Evolutionary conservation across 1,140 invertebrate species (phyloP).

Genomic region (Drosophila sulfurigaster): DNA sequence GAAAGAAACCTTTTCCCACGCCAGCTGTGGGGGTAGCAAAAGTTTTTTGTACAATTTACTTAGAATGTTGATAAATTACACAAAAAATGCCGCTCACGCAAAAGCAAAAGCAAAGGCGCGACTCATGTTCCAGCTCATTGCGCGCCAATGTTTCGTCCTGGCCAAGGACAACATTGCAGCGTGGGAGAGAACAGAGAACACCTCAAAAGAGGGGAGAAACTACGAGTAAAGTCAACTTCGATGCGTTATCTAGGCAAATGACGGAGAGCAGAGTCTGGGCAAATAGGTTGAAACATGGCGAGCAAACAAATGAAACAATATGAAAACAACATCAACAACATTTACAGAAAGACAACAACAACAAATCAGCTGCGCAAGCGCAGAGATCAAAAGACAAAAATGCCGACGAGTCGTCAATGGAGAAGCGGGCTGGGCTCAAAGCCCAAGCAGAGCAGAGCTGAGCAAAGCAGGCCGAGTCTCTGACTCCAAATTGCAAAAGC

Average conservation of each 20-base stretch:
- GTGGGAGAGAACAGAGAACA: conserved; percentile 54
- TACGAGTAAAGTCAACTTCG: conserved; percentile 2
- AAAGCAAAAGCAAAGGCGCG: conserved; percentile 8
- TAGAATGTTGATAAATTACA: conserved; percentile 71
- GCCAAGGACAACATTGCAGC: conserved; percentile 57
- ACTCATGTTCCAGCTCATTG: conserved; percentile 66
- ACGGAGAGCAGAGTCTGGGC: conserved; percentile 48
- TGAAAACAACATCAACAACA: conserved; percentile 60
- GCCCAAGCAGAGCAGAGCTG: too few relatives aligned
- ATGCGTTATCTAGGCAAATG: conserved; percentile 55
- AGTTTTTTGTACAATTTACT: conserved; percentile 17
- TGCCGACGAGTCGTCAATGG: conserved; percentile 45
- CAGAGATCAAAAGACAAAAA: conserved; percentile 74
- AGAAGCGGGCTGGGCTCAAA: conserved; percentile 20
- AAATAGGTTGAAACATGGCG: conserved; percentile 58
- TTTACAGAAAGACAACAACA: conserved; percentile 52
- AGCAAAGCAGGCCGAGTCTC: conserved; percentile 1
- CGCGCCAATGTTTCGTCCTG: conserved; percentile 62
- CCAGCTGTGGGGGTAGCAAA: conserved; percentile 20
- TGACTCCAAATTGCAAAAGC: conserved; percentile 45
- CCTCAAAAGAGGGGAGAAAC: not conserved
- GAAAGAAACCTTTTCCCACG: conserved; percentile 58
- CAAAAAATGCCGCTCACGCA: conserved; percentile 46
- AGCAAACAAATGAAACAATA: conserved; percentile 67
- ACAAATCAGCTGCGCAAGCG: conserved; percentile 82